phyloP scores from a whole-genome alignment of 2,888 invertebrate species.

The Ochlodes sylvanus region DNA sequence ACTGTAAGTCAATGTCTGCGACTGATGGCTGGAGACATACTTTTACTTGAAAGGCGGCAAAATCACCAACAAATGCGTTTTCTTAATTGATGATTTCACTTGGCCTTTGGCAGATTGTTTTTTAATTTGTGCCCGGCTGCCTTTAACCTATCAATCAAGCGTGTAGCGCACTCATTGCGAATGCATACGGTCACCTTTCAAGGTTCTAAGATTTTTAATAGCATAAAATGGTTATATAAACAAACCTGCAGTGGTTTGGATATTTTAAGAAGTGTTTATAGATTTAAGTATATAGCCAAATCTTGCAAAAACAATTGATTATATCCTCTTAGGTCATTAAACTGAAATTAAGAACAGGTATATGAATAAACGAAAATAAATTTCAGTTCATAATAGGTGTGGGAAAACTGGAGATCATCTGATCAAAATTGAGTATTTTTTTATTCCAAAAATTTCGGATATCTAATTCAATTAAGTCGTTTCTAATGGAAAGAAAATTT shows the following conservation, averaged over 20 bases:
- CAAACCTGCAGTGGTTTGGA: background rate
- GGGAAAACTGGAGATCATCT: too few relatives aligned
- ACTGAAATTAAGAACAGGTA: too few relatives aligned
- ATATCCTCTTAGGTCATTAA: too few relatives aligned
- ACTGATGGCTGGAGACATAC: background rate
- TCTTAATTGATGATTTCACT: constrained; percentile 46
- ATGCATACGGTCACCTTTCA: constrained; percentile 37
- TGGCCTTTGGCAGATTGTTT: constrained; percentile 44
- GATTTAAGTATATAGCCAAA: too few relatives aligned
- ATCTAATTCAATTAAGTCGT: too few relatives aligned
- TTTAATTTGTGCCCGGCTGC: constrained; percentile 50
- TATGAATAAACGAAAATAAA: too few relatives aligned
- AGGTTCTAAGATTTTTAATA: constrained; percentile 39
- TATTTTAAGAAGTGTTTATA: background rate
- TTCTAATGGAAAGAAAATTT: too few relatives aligned
- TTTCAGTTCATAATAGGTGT: too few relatives aligned
- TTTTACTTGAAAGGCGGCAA: constrained; percentile 37
- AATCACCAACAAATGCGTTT: constrained; percentile 41
- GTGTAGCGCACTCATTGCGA: constrained; percentile 43
- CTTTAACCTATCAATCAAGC: constrained; percentile 54
- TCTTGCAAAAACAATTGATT: too few relatives aligned
- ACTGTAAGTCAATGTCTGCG: background rate
- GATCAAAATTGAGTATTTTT: too few relatives aligned
- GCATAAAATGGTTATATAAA: constrained; percentile 23
- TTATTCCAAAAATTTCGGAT: too few relatives aligned